phyloP scores from a whole-genome alignment of 2,888 invertebrate genomes.

The Lissonota sp. region DNA sequence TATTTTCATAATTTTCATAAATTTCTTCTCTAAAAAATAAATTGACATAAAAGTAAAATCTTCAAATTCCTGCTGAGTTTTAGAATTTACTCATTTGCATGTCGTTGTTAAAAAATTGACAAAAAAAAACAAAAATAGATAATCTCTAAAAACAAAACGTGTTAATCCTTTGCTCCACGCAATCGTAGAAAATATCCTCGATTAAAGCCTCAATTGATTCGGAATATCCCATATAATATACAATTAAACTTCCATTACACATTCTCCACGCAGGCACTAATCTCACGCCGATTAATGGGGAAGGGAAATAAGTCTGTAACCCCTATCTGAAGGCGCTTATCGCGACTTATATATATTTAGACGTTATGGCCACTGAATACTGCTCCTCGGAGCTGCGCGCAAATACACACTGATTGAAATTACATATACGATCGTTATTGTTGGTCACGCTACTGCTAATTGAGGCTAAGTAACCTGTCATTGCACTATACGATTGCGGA shows the following conservation, averaged over 20 bases:
- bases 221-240: neutral
- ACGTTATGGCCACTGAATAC: constrained; percentile 39
- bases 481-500: constrained; percentile 59
- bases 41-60: too few relatives aligned
- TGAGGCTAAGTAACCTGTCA: constrained; percentile 65
- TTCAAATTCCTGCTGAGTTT: too few relatives aligned
- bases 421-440: constrained; percentile 54
- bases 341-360: constrained; percentile 15
- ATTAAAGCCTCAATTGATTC: too few relatives aligned
- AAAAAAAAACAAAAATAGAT: too few relatives aligned
- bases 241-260: neutral
- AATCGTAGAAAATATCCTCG: too few relatives aligned
- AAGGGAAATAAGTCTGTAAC: constrained; percentile 43
- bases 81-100: too few relatives aligned
- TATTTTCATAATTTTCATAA: too few relatives aligned
- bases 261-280: constrained; percentile 35
- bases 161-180: too few relatives aligned
- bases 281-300: constrained; percentile 52
- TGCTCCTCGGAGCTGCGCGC: neutral
- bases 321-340: constrained; percentile 29
- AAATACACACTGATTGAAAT: neutral
- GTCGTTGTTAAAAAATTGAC: too few relatives aligned
- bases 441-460: constrained; percentile 65
- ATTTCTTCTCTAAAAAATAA: too few relatives aligned
- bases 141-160: too few relatives aligned